Evolutionary conservation across 2,888 invertebrate species (phyloP).

Genomic region (Saturnia pavonia): DNA sequence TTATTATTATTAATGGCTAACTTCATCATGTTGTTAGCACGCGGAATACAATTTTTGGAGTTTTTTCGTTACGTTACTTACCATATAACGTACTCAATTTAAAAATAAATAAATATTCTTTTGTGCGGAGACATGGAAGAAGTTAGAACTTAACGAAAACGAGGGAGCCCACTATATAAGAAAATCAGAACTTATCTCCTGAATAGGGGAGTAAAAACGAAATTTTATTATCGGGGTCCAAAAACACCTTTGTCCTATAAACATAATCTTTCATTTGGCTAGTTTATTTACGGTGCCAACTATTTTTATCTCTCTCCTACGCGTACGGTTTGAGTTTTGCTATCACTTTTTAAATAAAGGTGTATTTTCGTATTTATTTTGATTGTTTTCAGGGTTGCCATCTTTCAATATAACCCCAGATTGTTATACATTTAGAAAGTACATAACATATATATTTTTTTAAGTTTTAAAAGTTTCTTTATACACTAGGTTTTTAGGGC

Average conservation of each 20-base stretch:
- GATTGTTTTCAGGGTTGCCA: constrained; percentile 29
- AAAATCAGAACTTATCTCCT: constrained; percentile 61
- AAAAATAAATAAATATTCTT: neutral
- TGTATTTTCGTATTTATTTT: constrained; percentile 50
- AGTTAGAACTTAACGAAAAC: constrained; percentile 27
- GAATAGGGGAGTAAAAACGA: constrained; percentile 59
- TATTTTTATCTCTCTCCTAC: constrained; percentile 45
- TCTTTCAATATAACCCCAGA: neutral
- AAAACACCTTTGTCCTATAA: constrained; percentile 76
- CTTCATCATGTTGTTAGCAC: too few relatives aligned
- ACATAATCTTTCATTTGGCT: constrained; percentile 79
- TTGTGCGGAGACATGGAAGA: constrained; percentile 17
- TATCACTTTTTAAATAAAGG: constrained; percentile 53
- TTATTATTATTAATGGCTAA: too few relatives aligned
- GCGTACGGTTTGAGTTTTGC: constrained; percentile 24
- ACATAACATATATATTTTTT: too few relatives aligned
- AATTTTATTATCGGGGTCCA: constrained; percentile 64
- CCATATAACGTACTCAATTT: too few relatives aligned
- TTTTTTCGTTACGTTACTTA: too few relatives aligned
- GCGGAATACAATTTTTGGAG: too few relatives aligned
- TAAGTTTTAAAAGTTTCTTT: too few relatives aligned
- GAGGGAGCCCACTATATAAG: constrained; percentile 33
- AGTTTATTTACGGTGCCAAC: constrained; percentile 66
- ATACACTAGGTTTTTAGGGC: too few relatives aligned
- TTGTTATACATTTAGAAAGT: neutral